phyloP scores from a whole-genome alignment of 2,113 vertebrate genomes.

The Pseudolaguvia tuberculata region DNA sequence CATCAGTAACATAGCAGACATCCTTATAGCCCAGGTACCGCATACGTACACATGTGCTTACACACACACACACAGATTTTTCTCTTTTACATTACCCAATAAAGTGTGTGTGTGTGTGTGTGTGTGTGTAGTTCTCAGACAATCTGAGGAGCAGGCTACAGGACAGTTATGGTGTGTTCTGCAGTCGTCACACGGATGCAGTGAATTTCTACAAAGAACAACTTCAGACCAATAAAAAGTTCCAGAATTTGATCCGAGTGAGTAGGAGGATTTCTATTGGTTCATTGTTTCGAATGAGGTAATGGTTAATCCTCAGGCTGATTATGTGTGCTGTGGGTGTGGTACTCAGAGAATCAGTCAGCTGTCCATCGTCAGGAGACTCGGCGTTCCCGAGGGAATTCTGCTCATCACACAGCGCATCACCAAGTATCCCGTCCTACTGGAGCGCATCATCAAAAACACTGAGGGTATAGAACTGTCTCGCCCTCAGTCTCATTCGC shows the following conservation, averaged over 20 bases:
- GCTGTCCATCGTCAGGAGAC: conserved; percentile 75
- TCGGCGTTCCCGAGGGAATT: conserved; percentile 88
- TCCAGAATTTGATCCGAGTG: conserved; percentile 85
- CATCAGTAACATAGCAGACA: conserved; percentile 79
- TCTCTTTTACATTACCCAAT: background rate
- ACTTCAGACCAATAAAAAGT: conserved; percentile 86
- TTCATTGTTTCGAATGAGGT: background rate
- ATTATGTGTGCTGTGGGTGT: background rate
- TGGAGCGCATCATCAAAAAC: conserved; percentile 86
- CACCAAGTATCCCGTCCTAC: conserved; percentile 88
- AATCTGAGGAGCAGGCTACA: conserved; percentile 74
- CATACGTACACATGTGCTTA: background rate
- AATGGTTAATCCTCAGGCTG: background rate
- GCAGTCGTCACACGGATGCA: conserved; percentile 77
- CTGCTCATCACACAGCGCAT: conserved; percentile 91
- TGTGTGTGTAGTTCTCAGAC: conserved; percentile 79
- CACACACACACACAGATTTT: background rate
- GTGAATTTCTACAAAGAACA: conserved; percentile 80
- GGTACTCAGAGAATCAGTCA: conserved; percentile 81
- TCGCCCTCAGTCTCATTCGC: no score
- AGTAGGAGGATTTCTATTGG: conserved; percentile 6
- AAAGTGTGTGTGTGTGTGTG: background rate
- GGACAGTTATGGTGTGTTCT: conserved; percentile 78
- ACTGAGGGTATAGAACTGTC: conserved; percentile 78
- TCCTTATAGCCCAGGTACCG: conserved; percentile 82